Evolutionary conservation across 2,113 vertebrate genomes (phyloP), one percentile per base, ranked within the genome.

Genomic region (Myrmophylax atrothorax): DNA sequence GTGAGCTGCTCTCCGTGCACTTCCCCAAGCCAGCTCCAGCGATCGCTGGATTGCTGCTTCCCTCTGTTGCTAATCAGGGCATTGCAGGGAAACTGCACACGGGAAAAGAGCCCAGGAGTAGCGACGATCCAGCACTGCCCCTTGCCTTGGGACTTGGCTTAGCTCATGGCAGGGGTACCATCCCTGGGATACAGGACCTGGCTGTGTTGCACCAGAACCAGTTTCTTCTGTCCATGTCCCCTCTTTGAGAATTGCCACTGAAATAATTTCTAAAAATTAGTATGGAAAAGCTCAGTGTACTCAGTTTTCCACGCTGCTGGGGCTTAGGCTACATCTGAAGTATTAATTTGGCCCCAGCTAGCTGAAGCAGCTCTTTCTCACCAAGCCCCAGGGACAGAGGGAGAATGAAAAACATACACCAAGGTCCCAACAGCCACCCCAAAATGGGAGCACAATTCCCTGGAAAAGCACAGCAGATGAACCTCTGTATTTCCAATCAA

Each of bases 31-130:
- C 7, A 3, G 66, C 77, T 77, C 50, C 12, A 1, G 53, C 7
- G 0, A n/a, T 93, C 6, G 1, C 95, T 92, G 95, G 91, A 1
- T 67, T 88, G 94, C 80, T 97, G 96, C 94, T 95, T 86, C 95
- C 96, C 96, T 96, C 96, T 97, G 92, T 96, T 86, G 93, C 87
- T 60, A 2, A 47, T 18, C 60, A 56, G 90, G 69, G 94, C 93
- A 92, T 94, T 96, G 93, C 94, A 96, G 73, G 85, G 88, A 89
- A 79, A 3, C 25, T 5, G 24, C 60, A 23, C 50, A 24, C 0
- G 5, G 24, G 18, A 2, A 16, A 19, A 73, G 58, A n/a, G 12
- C 19, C 33, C 12, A 8, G 53, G 59, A 82, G 26, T 1, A 12
- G 2, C 0, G 10, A 31, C 53, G 13, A 26, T 18, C 10, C 2